Conservation (phyloP, 92 coral and sea anemone genomes). For the Epizoanthus ramosus region DNA sequence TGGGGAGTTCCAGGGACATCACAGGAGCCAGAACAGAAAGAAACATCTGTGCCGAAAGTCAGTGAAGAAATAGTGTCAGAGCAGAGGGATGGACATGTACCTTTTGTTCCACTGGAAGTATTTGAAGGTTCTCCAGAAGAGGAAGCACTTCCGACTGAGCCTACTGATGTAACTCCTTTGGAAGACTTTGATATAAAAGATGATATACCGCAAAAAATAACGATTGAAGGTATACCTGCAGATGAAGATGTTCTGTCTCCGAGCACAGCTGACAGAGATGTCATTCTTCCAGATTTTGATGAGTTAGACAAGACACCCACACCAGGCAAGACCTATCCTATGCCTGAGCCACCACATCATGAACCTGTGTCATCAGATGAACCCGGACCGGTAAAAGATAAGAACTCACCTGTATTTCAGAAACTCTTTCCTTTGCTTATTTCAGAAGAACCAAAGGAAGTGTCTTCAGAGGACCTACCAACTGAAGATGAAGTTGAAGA, state of each 20-base stretch:
- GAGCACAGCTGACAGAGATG: neutral
- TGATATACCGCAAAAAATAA: neutral
- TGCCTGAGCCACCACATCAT: neutral
- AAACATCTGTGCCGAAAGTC: neutral
- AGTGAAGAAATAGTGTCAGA: constrained; percentile 32
- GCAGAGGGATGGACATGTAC: constrained; percentile 16
- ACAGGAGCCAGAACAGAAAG: constrained; percentile 8
- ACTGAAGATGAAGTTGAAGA: constrained; percentile 37
- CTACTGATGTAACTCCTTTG: constrained; percentile 10
- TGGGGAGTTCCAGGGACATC: constrained; percentile 4
- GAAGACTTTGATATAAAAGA: neutral
- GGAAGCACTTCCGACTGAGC: constrained; percentile 23
- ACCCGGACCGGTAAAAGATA: constrained; percentile 34
- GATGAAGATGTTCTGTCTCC: neutral
- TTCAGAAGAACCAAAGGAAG: constrained; percentile 41
- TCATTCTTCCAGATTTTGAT: constrained; percentile 13
- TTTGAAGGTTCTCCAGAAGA: constrained; percentile 30
- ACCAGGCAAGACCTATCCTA: constrained; percentile 7
- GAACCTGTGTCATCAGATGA: constrained; percentile 23
- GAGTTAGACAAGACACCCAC: constrained; percentile 25
- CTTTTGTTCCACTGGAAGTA: constrained; percentile 35
- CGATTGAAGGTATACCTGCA: constrained; percentile 14
- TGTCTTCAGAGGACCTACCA: too few species aligned
- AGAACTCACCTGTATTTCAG: constrained; percentile 39
- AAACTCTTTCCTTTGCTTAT: constrained; percentile 53